Percentiles rank a stretch among this genome's conserved stretches.
Conservation (phyloP, 2,888 invertebrate genomes). For the Drosophila mercatorum region DNA sequence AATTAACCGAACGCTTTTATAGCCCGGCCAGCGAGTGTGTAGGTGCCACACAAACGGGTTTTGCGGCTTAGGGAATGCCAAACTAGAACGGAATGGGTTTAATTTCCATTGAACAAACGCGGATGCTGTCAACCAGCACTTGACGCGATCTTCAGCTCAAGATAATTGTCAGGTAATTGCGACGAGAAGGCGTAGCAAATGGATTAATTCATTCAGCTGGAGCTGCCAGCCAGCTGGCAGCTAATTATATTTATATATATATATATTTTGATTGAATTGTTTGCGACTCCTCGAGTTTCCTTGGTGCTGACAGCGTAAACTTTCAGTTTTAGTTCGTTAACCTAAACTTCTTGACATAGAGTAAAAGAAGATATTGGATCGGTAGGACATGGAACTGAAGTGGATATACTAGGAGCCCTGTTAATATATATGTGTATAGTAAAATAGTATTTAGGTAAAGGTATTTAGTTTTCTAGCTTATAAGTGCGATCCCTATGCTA, state of each 20-base stretch:
- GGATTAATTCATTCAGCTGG: constrained; percentile 36
- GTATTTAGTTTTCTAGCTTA: too few relatives aligned
- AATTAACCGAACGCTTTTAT: constrained; percentile 48
- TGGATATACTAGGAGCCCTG: too few relatives aligned
- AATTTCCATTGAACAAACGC: constrained; percentile 31
- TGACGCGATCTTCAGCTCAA: constrained; percentile 32
- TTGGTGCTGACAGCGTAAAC: constrained; percentile 2
- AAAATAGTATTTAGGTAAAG: too few relatives aligned
- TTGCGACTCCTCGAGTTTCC: not conserved
- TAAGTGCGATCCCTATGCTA: too few relatives aligned
- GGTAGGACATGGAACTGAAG: too few relatives aligned
- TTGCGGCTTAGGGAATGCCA: constrained; percentile 32
- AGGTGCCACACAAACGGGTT: constrained; percentile 36
- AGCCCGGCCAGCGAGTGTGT: constrained; percentile 28
- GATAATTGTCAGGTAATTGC: constrained; percentile 38
- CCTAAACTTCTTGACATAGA: not conserved
- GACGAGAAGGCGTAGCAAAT: constrained; percentile 45
- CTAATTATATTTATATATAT: constrained; percentile 4
- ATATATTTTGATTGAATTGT: not conserved
- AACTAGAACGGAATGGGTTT: constrained; percentile 49
- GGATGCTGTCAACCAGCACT: constrained; percentile 52
- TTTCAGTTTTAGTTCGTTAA: constrained; percentile 2
- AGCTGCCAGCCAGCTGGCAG: not conserved
- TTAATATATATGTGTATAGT: too few relatives aligned
- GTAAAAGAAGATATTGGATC: not conserved